These are phyloP conservation scores for Psammodynastes pulverulentus DNA, from an alignment of 2,113 vertebrate genomes.

Conservation along the genomic window DNA sequence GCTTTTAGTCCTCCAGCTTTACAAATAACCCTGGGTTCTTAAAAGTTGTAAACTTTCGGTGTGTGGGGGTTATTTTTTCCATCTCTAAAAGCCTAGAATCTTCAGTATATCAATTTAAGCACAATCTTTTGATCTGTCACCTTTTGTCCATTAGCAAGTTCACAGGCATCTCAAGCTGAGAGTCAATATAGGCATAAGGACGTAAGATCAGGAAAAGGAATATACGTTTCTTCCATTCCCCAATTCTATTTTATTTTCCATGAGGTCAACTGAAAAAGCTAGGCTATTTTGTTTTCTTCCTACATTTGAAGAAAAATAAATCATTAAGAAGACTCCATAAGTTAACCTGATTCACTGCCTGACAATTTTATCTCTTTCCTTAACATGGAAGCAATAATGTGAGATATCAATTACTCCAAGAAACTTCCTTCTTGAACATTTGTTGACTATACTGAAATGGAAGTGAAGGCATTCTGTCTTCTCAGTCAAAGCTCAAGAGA, in stretches of 20 bases:
- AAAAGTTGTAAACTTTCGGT: neutral
- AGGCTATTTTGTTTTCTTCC: slow-evolving; percentile 14
- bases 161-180: slow-evolving; percentile 5
- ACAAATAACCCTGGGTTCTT: neutral
- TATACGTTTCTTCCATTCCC: neutral
- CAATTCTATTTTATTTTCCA: neutral
- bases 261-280: slow-evolving; percentile 30
- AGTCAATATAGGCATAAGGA: neutral
- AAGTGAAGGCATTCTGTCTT: slow-evolving; percentile 52
- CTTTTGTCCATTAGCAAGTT: neutral
- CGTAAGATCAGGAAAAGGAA: slow-evolving; percentile 26
- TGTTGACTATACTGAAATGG: slow-evolving; percentile 39
- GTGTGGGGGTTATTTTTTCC: neutral
- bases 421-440: slow-evolving; percentile 52
- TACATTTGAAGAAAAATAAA: slow-evolving; percentile 58
- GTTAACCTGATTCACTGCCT: slow-evolving; percentile 55
- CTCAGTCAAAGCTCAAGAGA: slow-evolving; percentile 43
- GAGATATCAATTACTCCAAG: slow-evolving; percentile 63
- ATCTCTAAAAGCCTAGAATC: neutral
- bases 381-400: slow-evolving; percentile 47
- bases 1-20: neutral
- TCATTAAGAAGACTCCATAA: slow-evolving; percentile 56
- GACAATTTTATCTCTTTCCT: slow-evolving; percentile 65
- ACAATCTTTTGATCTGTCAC: slow-evolving; percentile 8
- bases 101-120: neutral